Base-by-base conservation (phyloP, 2,888 invertebrate species). In the Arge pagana region DNA sequence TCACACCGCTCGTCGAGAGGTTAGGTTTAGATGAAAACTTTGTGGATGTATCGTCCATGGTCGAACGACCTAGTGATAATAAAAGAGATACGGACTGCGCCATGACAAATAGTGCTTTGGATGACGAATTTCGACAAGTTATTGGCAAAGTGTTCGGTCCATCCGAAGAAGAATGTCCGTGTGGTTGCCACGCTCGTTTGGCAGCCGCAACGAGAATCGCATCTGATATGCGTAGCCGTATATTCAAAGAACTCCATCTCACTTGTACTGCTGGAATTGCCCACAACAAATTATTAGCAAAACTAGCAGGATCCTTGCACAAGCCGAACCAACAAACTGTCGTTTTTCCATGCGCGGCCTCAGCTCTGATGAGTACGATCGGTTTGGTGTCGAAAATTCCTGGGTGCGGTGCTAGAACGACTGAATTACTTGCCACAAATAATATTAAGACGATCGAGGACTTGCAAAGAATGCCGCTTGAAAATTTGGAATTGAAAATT, bases 1-100 rank as follows among this genome's bases (percentile, higher is more conserved):
- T 86, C 78, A 87, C 88, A 52, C 82, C 84, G 42, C 77, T 84
- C 41, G 89, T 92, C 0, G 93, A 93, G 74, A 85, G 90, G 67
- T 79, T 93, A 49, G 92, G 93, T 10, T 82, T 93, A 68, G 93
- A 93, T 77, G 93, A 93, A 73, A 91, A 90, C 72, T 93, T 82
- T 74, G 79, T 93, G 63, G 93, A 93, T 79, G 86, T 92, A 58
- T 87, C 89, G 58, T 81, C 83, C 52, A 69, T 87, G 66, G 84
- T 89, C 36, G 79, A 80, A 58, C 78, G 81, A 62, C 81, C 73
- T 64, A 75, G 80, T 71, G 82, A 13, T 51, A 63, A 63, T 40
- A 15, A 30, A 23, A 21, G 21, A 13, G 18, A 21, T 18, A 30
- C n/a, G 23, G 24, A 19, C 39, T 36, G 15, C 5, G 39, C 10